Percentiles rank a stretch among this genome's conserved stretches.
Conservation (phyloP, 2,113 vertebrate genomes). For the Chlamydotis undulata region DNA sequence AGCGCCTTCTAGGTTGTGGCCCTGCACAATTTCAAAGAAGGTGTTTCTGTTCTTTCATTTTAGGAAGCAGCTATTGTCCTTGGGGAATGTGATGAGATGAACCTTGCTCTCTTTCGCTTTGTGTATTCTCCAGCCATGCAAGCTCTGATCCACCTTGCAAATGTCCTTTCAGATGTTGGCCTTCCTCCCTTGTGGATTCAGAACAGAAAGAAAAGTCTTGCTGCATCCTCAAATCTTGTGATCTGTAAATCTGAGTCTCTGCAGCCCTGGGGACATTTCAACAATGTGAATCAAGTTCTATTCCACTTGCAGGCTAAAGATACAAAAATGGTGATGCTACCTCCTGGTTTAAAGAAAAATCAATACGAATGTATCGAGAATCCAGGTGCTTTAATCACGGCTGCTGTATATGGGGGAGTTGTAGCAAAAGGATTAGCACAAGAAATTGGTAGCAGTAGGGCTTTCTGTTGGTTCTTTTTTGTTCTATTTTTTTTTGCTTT, state of each 20-base stretch:
- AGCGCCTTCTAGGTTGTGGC: not conserved
- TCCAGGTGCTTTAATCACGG: not conserved
- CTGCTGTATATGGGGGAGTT: not conserved
- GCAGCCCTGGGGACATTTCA: conserved; percentile 6
- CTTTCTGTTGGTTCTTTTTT: not conserved
- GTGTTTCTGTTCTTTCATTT: conserved; percentile 14
- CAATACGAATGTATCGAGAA: not conserved
- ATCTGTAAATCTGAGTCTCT: conserved; percentile 26
- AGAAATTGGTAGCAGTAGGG: not conserved
- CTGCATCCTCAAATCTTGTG: not conserved
- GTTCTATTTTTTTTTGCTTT: not conserved
- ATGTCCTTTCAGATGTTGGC: not conserved
- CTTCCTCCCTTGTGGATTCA: not conserved
- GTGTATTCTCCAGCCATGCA: not conserved
- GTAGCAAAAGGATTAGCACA: not conserved
- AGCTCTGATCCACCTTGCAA: conserved; percentile 36
- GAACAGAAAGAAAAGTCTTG: conserved; percentile 28
- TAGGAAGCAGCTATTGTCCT: conserved; percentile 4
- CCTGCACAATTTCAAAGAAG: not conserved
- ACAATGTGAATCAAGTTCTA: not conserved
- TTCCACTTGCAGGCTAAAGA: not conserved
- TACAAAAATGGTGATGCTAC: not conserved
- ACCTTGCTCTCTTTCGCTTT: not conserved
- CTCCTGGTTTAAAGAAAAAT: conserved; percentile 29
- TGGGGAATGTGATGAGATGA: not conserved